Base-by-base conservation (phyloP, 2,888 invertebrate species). In the Pseudococcus longispinus region DNA sequence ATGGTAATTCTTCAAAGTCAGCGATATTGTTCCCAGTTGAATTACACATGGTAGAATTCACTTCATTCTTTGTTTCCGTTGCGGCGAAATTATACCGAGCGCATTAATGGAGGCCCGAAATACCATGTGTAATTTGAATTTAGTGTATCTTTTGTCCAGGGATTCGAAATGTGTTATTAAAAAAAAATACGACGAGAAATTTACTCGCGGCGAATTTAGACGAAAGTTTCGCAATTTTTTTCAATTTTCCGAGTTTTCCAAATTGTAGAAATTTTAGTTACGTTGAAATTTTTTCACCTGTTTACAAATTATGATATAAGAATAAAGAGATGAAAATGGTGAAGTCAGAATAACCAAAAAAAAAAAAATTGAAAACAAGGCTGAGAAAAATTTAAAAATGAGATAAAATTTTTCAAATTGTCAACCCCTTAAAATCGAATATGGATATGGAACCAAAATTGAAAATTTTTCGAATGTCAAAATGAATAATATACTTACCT, bases 1-100 rank as follows among this genome's bases (percentile, higher is more conserved):
- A 42, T 42, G 42, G 77, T 80, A 80, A 80, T 80, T 80, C 42
- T 80, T 80, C 77, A 80, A 80, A 80, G 77, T 80, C 77, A 80
- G 23, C 77, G n/a, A 80, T 42, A 80, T 80, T 42, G 77, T 80
- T 80, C 77, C 77, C 77, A 80, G 37, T 42, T 80, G 77, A 80
- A 80, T 80, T 42, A 80, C 42, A 80, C 42, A 23, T 70, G 70
- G 32, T 80, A 42, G 42, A 80, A 80, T 80, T 80, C 77, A 80
- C 42, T 80, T 42, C 77, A 23, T 9, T 80, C 77, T 80, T 42
- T 80, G 42, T 80, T 80, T 80, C 26, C 77, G 77, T 13, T 42
- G 42, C 18, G 42, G 20, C 77, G 70, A 26, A 65, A 37, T 37
- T 37, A 37, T 37, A 37, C 37, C 37, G 37, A 37, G 37, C 37